Evolutionary conservation across 2,113 vertebrate species (phyloP), one percentile per base, ranked within the genome.

Genomic region (Ageneiosus marmoratus): DNA sequence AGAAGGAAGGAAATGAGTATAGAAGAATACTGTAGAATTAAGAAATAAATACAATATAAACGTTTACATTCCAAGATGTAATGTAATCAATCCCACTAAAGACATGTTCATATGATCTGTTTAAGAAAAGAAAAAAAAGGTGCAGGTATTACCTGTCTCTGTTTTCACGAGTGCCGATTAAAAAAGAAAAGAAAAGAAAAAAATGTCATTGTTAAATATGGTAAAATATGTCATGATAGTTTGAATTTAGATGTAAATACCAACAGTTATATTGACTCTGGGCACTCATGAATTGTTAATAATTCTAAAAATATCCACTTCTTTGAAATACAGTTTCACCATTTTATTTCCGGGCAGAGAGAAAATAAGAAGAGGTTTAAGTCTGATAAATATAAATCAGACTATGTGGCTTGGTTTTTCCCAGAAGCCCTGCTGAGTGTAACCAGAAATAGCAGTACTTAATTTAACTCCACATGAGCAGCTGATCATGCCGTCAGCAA

Each of bases 91-190:
- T 53, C 46, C n/a, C n/a, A 86, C n/a, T 79, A 81, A 81, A 75
- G 37, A 69, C 46, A 84, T 86, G 74, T 81, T 83, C 34, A 76
- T 10, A 60, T 51, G 50, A 34, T 77, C 53, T 85, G 69, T 27
- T 74, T 77, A 74, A 79, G 10, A 67, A 77, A 81, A 48, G 32
- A 29, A 88, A 27, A 80, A 85, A 85, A 58, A 41, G 37, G 72
- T 87, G 84, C 81, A 83, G 84, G 72, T 70, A 74, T 87, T 90
- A 90, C 89, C 89, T 90, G 89, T 90, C 89, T 88, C 89, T 90
- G 89, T 89, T 77, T 85, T 88, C 85, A 83, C 48, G 72, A 86
- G 86, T 85, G 85, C 83, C 58, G 82, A 84, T 84, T 83, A n/a
- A 60, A 74, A 50, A 41, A 41, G 37, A 34, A 72, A 79, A 79